Conservation (phyloP, 2,888 invertebrate genomes). For the Pilophorus perplexus region DNA sequence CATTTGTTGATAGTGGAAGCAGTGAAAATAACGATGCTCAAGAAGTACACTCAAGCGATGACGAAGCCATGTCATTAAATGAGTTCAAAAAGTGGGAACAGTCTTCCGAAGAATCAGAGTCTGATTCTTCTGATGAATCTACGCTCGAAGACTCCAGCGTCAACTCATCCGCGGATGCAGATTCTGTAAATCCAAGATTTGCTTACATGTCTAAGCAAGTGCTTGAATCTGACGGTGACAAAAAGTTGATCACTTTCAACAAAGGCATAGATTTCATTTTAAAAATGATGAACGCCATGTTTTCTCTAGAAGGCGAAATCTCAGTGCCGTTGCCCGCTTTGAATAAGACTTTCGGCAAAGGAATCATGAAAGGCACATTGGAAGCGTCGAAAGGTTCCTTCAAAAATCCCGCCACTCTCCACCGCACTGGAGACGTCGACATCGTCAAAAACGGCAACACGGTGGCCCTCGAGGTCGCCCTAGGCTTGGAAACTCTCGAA, state of each 20-base stretch:
- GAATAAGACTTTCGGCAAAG: constrained; percentile 36
- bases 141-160: no score
- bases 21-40: no score
- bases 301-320: constrained; percentile 32
- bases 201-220: not conserved
- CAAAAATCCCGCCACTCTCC: constrained; percentile 38
- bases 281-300: constrained; percentile 24
- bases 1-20: no score
- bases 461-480: constrained; percentile 36
- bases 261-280: constrained; percentile 39
- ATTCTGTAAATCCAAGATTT: not conserved
- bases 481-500: constrained; percentile 39
- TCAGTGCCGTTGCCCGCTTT: constrained; percentile 20
- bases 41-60: not conserved
- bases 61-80: not conserved
- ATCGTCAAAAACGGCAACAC: constrained; percentile 25
- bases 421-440: constrained; percentile 41
- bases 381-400: constrained; percentile 31
- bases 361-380: constrained; percentile 35
- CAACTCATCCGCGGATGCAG: not conserved
- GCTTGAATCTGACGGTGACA: not conserved
- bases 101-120: no score
- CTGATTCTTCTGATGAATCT: no score
- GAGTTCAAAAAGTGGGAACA: no score
- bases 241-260: constrained; percentile 17